A percentile compares a stretch with the other conserved stretches of the same genome.
Conservation (phyloP, 2,888 invertebrate genomes). For the Sarcophaga carnaria region DNA sequence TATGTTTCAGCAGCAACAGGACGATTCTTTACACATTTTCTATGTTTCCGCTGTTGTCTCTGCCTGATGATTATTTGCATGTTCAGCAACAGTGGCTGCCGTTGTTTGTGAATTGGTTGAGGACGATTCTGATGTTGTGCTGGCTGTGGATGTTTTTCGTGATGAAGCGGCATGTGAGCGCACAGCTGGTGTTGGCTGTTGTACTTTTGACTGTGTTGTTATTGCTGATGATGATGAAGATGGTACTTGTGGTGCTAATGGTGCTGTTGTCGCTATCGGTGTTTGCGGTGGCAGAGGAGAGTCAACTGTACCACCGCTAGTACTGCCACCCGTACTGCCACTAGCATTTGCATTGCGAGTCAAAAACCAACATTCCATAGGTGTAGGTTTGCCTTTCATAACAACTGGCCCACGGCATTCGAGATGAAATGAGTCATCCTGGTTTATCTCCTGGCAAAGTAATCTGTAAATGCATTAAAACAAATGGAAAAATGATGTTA, state of each 20-base stretch:
- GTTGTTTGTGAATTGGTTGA: conserved; percentile 65
- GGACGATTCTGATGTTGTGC: conserved; percentile 61
- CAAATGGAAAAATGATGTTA: conserved; percentile 15
- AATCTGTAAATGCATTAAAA: conserved; percentile 84
- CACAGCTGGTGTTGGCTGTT: conserved; percentile 54
- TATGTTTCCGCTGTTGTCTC: conserved; percentile 74
- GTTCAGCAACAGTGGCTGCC: conserved; percentile 61
- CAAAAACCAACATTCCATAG: conserved; percentile 96
- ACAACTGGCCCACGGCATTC: conserved; percentile 93
- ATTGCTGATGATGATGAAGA: background rate
- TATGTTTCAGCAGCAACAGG: conserved; percentile 78
- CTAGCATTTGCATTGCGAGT: conserved; percentile 80
- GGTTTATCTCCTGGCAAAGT: conserved; percentile 90
- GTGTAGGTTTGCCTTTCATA: conserved; percentile 97
- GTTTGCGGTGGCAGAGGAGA: conserved; percentile 75
- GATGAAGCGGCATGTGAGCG: conserved; percentile 50
- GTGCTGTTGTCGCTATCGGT: conserved; percentile 70
- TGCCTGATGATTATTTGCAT: conserved; percentile 65
- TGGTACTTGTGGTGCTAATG: conserved; percentile 63
- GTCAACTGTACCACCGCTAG: conserved; percentile 69
- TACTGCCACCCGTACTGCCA: conserved; percentile 61
- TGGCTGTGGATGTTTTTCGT: conserved; percentile 59
- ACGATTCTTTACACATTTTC: conserved; percentile 76
- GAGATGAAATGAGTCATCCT: conserved; percentile 91
- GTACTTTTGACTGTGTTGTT: conserved; percentile 39